phyloP scores from a whole-genome alignment of 2,888 invertebrate genomes.

The Galeruca laticollis region DNA sequence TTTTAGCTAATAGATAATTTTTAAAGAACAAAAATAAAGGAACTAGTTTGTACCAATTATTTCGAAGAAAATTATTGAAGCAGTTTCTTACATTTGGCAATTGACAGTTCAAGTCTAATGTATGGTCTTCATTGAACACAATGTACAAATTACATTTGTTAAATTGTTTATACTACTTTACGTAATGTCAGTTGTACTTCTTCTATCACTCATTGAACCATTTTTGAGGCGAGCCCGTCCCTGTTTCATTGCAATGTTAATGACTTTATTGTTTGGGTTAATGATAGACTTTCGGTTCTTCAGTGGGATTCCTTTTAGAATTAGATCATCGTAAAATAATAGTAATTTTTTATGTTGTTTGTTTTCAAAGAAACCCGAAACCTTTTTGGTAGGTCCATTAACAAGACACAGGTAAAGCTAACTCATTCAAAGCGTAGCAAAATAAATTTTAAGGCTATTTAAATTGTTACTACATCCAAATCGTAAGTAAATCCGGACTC shows the following conservation, averaged over 20 bases:
- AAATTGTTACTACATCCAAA: background rate
- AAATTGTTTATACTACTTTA: too few relatives aligned
- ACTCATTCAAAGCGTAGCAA: slow-evolving; percentile 5
- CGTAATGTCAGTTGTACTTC: too few relatives aligned
- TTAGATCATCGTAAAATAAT: slow-evolving; percentile 48
- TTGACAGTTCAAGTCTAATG: too few relatives aligned
- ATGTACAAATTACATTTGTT: too few relatives aligned
- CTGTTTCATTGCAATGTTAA: slow-evolving; percentile 40
- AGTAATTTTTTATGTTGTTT: slow-evolving; percentile 42
- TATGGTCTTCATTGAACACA: too few relatives aligned
- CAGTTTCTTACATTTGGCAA: too few relatives aligned
- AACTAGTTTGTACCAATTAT: too few relatives aligned
- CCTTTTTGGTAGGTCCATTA: slow-evolving; percentile 33
- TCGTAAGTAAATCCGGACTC: background rate
- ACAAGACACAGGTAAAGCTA: slow-evolving; percentile 29
- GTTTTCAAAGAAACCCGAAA: slow-evolving; percentile 45
- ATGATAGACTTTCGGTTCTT: slow-evolving; percentile 46
- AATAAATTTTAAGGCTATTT: slow-evolving; percentile 4
- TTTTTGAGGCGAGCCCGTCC: background rate
- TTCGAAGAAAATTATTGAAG: too few relatives aligned
- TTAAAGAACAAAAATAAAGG: too few relatives aligned
- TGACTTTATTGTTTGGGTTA: slow-evolving; percentile 55
- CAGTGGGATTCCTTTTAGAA: slow-evolving; percentile 40
- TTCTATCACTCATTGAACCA: too few relatives aligned
- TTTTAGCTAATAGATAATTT: too few relatives aligned